phyloP scores from a whole-genome alignment of 1,140 invertebrate genomes.

The Andrena cerasifolii region DNA sequence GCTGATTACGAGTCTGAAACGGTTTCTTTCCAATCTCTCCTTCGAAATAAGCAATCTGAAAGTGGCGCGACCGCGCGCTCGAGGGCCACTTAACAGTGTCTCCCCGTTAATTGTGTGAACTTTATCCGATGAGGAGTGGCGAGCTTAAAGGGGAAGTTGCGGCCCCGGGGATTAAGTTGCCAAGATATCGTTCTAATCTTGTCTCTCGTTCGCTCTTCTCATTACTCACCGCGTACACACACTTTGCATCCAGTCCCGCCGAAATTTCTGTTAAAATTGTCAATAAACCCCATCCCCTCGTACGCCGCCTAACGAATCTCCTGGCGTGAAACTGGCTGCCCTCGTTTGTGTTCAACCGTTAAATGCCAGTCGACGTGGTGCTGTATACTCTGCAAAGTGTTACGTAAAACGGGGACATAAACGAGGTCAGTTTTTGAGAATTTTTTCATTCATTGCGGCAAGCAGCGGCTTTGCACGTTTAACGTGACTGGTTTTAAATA shows the following conservation, averaged over 20 bases:
- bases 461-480: no score
- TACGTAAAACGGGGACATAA: not conserved
- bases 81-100: constrained; percentile 46
- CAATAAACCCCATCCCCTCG: constrained; percentile 12
- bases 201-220: constrained; percentile 46
- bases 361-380: not conserved
- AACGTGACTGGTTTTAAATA: no score
- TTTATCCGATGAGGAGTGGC: constrained; percentile 55
- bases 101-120: constrained; percentile 59
- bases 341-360: not conserved
- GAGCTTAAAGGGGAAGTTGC: constrained; percentile 62
- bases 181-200: constrained; percentile 64
- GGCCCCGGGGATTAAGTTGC: constrained; percentile 58
- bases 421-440: not conserved
- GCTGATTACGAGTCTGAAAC: not conserved
- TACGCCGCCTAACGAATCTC: constrained; percentile 1
- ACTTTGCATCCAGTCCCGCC: no score
- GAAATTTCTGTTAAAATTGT: constrained; percentile 45
- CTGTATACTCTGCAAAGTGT: no score
- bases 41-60: constrained; percentile 21
- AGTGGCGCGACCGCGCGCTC: constrained; percentile 28
- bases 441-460: no score
- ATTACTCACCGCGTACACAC: constrained; percentile 52
- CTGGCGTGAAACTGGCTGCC: not conserved
- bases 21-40: constrained; percentile 27